Evolutionary conservation across 2,797 vertebrate genomes (phyloP), one percentile per base, ranked within the genome.

Genomic region (Oreochromis grahami): DNA sequence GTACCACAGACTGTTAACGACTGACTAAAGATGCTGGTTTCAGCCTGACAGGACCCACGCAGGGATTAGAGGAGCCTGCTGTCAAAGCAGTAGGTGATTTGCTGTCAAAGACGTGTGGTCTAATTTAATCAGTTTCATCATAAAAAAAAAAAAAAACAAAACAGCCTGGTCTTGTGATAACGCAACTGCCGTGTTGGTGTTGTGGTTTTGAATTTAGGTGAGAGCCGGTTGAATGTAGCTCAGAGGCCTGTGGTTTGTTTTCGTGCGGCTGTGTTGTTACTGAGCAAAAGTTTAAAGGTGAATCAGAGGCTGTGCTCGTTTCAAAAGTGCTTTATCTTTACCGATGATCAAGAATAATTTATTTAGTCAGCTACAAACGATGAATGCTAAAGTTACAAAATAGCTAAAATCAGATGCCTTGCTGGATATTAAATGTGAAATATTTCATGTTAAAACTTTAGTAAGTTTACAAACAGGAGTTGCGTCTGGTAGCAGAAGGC

Each of bases 51-150:
- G 21, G n/a, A 26, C 68, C 53, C 78, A 53, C 36, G 11, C 50
- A 70, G 43, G 77, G 84, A 83, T 87, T 60, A 84, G 60, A 81
- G 76, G 51, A 80, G 36, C 53, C 78, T 84, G 9, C 82, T 86
- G 86, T 92, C 90, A 86, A 58, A 86, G 60, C 85, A 85, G 77
- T 55, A 74, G 77, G 82, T 85, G 86, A 87, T 80, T 70, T 81
- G 32, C 63, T 86, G 52, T 86, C 70, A 88, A 38, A 85, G 81
- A 79, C 53, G 2, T 72, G 17, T 60, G 13, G n/a, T 79, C 82
- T 88, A 68, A 84, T 89, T 88, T 76, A 85, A 83, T 90, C 56
- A 76, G 55, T 78, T 90, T 80, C 77, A 81, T 84, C 5, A 45
- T 52, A 34, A 74, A 78, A 55, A 58, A 24, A 24, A 24, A 24